Evolutionary conservation across 2,888 invertebrate genomes (phyloP).

Genomic region (Amphipyra berbera): DNA sequence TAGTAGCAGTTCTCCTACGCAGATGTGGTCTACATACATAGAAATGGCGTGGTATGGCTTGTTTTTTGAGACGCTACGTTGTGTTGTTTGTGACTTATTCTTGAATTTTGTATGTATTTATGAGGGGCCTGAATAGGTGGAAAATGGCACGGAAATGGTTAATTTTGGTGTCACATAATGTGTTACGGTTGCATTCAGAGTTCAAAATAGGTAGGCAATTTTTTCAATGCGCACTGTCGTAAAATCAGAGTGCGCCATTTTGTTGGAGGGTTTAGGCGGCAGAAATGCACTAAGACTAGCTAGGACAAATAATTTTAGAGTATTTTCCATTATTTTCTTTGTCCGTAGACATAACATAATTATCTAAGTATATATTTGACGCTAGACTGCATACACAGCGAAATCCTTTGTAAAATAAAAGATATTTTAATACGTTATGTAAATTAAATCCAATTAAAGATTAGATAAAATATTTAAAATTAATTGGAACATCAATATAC

Average conservation of each 20-base stretch:
- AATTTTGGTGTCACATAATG: conserved; percentile 25
- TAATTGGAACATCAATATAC: conserved; percentile 48
- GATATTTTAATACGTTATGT: conserved; percentile 25
- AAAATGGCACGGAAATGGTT: conserved; percentile 64
- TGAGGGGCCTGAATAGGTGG: conserved; percentile 77
- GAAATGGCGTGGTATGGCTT: conserved; percentile 58
- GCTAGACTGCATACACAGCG: neutral
- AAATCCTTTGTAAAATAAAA: conserved; percentile 12
- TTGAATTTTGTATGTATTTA: conserved; percentile 74
- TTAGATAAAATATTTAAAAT: conserved; percentile 38
- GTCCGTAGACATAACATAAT: too few relatives aligned
- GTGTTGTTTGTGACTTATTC: conserved; percentile 63
- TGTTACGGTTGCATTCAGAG: conserved; percentile 10
- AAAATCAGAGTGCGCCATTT: neutral
- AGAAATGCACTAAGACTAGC: too few relatives aligned
- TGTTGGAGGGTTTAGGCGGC: too few relatives aligned
- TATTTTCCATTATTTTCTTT: too few relatives aligned
- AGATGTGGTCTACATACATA: conserved; percentile 48
- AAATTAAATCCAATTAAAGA: conserved; percentile 51
- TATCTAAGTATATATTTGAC: too few relatives aligned
- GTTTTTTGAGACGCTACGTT: conserved; percentile 60
- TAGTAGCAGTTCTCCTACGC: conserved; percentile 46
- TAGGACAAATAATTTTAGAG: too few relatives aligned
- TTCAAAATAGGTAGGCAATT: neutral
- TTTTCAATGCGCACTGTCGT: neutral